phyloP scores from a whole-genome alignment of 2,888 invertebrate species.

The Myopa tessellatipennis region DNA sequence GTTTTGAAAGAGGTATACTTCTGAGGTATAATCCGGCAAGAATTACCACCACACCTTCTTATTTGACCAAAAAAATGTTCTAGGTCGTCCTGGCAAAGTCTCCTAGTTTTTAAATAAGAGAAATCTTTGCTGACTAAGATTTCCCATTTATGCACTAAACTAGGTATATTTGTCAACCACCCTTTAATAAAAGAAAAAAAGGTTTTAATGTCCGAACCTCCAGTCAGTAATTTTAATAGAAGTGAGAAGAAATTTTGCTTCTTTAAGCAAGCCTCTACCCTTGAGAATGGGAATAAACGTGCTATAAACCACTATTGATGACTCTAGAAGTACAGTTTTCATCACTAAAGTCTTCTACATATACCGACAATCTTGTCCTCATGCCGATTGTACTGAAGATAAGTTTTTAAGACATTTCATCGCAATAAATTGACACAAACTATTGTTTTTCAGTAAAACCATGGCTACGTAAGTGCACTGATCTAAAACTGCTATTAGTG shows the following conservation, averaged over 20 bases:
- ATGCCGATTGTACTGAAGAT: neutral
- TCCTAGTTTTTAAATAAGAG: neutral
- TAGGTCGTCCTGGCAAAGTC: neutral
- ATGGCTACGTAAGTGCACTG: neutral
- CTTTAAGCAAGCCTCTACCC: neutral
- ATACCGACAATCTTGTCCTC: neutral
- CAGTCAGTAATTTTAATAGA: too few species aligned
- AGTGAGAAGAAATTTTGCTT: neutral
- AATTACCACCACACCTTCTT: slow-evolving; percentile 15
- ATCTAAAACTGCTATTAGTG: neutral
- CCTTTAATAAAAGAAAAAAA: neutral
- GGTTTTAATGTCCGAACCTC: neutral
- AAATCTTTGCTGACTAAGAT: neutral
- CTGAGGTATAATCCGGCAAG: neutral
- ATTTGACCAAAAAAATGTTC: slow-evolving; percentile 20
- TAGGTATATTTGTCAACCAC: neutral
- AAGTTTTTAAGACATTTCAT: neutral
- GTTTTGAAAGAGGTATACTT: neutral
- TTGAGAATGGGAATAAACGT: neutral
- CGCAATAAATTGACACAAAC: neutral
- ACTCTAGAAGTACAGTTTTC: neutral
- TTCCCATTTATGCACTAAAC: neutral
- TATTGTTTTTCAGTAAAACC: slow-evolving; percentile 2
- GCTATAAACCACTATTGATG: neutral
- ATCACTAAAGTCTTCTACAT: neutral